phyloP scores from a whole-genome alignment of 2,113 vertebrate genomes.

The Echinops telfairi region DNA sequence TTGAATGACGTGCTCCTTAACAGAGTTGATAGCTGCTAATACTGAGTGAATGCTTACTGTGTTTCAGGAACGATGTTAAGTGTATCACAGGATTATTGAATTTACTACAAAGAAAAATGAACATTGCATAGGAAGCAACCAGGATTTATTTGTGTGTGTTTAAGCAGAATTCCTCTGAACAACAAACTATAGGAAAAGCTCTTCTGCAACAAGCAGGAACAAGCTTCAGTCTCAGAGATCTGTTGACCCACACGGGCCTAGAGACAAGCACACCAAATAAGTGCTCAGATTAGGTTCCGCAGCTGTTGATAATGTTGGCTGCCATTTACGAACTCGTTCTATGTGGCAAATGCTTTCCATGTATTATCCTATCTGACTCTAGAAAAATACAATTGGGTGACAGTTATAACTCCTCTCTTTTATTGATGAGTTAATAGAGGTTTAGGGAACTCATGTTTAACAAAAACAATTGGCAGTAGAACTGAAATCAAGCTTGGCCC shows the following conservation, averaged over 20 bases:
- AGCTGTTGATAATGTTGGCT: neutral
- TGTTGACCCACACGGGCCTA: neutral
- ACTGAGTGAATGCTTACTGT: neutral
- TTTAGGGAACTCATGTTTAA: neutral
- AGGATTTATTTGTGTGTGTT: neutral
- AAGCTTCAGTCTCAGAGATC: neutral
- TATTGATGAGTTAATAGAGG: conserved; percentile 14
- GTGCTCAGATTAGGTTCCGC: neutral
- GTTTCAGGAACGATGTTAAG: neutral
- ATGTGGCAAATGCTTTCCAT: neutral
- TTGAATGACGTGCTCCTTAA: no score
- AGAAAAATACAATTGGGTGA: neutral
- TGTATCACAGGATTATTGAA: neutral
- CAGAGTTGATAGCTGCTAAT: neutral
- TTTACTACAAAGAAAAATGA: neutral
- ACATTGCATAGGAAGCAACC: neutral
- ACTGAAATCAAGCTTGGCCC: no score
- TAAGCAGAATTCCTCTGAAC: neutral
- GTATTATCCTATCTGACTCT: neutral
- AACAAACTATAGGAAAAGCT: neutral
- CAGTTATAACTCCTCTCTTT: neutral
- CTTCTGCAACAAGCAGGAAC: neutral
- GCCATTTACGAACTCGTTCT: neutral
- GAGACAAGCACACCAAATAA: neutral
- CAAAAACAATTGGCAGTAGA: neutral